Percentiles rank a stretch among this genome's conserved stretches.
phyloP scores from a whole-genome alignment of 2,797 vertebrate genomes.

The Chromis chromis region DNA sequence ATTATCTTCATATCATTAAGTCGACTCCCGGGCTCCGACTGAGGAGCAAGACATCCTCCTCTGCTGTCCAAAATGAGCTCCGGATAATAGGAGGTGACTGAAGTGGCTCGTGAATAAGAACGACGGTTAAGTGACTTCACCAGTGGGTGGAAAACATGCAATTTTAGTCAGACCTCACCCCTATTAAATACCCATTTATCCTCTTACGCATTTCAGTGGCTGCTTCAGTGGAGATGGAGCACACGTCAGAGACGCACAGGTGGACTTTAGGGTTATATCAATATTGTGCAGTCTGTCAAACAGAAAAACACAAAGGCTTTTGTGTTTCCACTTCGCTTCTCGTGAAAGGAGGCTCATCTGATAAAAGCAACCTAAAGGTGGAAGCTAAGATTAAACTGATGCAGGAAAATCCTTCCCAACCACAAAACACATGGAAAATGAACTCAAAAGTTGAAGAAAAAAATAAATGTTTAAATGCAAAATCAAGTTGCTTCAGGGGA shows the following conservation, averaged over 20 bases:
- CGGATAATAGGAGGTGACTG: conserved; percentile 44
- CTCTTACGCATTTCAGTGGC: conserved; percentile 10
- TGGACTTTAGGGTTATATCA: too few species aligned
- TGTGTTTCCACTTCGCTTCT: background rate
- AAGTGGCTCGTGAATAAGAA: conserved; percentile 34
- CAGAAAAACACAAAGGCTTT: background rate
- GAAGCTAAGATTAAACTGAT: background rate
- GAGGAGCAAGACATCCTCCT: conserved; percentile 28
- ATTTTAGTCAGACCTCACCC: conserved; percentile 22
- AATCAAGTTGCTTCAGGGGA: too few species aligned
- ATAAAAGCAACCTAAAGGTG: background rate
- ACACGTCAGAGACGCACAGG: background rate
- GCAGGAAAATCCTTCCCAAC: background rate
- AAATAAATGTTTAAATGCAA: too few species aligned
- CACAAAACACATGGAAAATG: background rate
- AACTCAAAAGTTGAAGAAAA: too few species aligned
- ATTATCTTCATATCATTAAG: conserved; percentile 34
- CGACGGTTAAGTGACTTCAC: conserved; percentile 29
- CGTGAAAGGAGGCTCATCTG: background rate
- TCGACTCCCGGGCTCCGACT: conserved; percentile 23
- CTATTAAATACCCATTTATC: conserved; percentile 18
- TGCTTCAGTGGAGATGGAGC: background rate
- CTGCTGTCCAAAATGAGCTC: conserved; percentile 19
- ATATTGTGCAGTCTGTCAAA: background rate
- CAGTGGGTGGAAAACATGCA: conserved; percentile 27